A percentile compares a stretch with the other conserved stretches of the same genome.
These are phyloP conservation scores for Octopus sinensis DNA, from an alignment of 1,140 invertebrate species.

Conservation along the genomic window DNA sequence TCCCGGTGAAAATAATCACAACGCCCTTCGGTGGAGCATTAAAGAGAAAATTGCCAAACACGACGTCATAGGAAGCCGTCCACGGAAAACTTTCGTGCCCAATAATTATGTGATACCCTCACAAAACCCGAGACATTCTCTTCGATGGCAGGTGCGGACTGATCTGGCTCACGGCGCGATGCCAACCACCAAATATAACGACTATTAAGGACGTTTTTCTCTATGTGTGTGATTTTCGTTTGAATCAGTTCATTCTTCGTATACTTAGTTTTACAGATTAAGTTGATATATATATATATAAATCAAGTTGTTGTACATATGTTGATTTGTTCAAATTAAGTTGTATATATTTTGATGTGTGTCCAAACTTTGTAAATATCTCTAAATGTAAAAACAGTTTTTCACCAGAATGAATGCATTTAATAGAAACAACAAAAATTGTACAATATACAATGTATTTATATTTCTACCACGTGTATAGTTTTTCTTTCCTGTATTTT, in stretches of 20 bases:
- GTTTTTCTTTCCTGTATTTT: too few species aligned
- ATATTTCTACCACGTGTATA: too few species aligned
- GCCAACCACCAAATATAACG: slow-evolving; percentile 22
- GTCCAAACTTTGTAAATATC: background rate
- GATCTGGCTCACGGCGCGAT: slow-evolving; percentile 48
- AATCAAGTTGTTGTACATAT: background rate
- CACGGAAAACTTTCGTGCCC: slow-evolving; percentile 43
- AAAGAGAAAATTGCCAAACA: slow-evolving; percentile 52
- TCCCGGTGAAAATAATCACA: slow-evolving; percentile 53
- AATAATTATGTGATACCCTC: slow-evolving; percentile 52
- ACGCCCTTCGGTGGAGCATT: slow-evolving; percentile 52
- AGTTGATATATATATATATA: background rate
- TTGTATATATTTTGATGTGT: background rate
- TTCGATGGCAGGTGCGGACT: slow-evolving; percentile 53
- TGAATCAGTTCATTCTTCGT: background rate
- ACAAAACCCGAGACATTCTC: slow-evolving; percentile 48
- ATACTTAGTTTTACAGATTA: background rate
- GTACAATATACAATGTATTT: too few species aligned
- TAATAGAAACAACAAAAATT: too few species aligned
- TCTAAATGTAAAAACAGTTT: too few species aligned
- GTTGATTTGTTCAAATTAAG: background rate
- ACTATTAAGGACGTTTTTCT: background rate
- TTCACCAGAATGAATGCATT: too few species aligned
- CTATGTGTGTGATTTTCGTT: too few species aligned
- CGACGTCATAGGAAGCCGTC: slow-evolving; percentile 48